These are phyloP conservation scores for Cryptoprocta ferox DNA, from an alignment of 2,797 vertebrate species.

Conservation along the genomic window DNA sequence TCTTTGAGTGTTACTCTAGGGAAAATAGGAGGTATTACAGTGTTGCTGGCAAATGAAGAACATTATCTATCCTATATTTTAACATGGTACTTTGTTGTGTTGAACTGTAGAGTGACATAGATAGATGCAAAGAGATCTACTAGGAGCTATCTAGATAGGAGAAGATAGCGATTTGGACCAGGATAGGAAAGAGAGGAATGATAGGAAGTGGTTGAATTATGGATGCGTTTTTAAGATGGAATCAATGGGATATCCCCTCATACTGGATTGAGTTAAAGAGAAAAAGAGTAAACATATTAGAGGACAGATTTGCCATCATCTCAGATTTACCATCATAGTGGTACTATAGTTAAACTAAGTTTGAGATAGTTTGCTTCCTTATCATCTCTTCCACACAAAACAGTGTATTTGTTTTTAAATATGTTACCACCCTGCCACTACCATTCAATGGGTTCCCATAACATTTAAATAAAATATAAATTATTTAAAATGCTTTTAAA, in stretches of 20 bases:
- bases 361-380: background rate
- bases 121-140: background rate
- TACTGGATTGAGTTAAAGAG: background rate
- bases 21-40: background rate
- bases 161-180: background rate
- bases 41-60: background rate
- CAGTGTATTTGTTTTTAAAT: background rate
- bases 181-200: background rate
- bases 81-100: background rate
- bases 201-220: background rate
- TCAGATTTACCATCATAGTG: background rate
- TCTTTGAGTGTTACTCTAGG: background rate
- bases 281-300: background rate
- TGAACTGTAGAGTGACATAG: background rate
- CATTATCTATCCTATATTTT: background rate
- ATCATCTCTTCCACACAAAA: background rate
- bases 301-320: background rate
- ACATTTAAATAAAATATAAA: background rate
- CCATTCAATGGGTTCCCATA: background rate
- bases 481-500: background rate
- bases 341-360: background rate
- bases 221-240: background rate
- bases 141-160: background rate
- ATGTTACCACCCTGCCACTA: background rate
- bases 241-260: background rate